Evolutionary conservation across 1,140 invertebrate species (phyloP), one percentile per base, ranked within the genome.

Genomic region (Hyposmocoma kahamanoa): DNA sequence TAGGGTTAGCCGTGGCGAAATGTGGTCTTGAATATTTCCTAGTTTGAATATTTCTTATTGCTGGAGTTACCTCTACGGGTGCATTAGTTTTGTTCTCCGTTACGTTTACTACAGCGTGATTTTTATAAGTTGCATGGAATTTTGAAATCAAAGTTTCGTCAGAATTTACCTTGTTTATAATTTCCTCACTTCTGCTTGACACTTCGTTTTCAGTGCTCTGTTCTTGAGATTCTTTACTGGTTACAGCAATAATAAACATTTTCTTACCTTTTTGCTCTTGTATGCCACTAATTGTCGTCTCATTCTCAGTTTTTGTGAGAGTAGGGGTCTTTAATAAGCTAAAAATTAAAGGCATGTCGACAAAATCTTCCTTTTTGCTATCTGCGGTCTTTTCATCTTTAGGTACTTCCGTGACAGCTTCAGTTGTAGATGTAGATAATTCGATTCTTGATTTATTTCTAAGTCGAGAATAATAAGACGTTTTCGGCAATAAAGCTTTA

Each of bases 51-150:
- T 82, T 84, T 64, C 64, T 79, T 44, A 81, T 73, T 9, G 62
- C 55, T 22, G 73, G 66, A 6, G 49, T 53, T 3, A 53, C 56
- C 17, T 51, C 51, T n/a, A 62, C 69, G 13, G 48, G 38, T 9
- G 43, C 36, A 22, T 57, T 56, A 62, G 62, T 59, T 32, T 60
- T 65, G 17, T 60, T 51, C 42, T 55, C 45, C 11, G 34, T 34
- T n/a, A 45, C 42, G 30, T 42, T 45, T 20, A 56, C 54, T 5
- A 58, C 44, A 42, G 59, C 56, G 19, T 54, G 49, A 24, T 76
- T 71, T 48, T 76, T 83, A 50, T 75, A 84, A 50, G 69, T 79
- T 5, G 81, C 64, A 38, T 84, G 81, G 47, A 76, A 84, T 53
- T 76, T 84, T 48, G 69, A 59, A 39, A 67, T 81, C 4, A 73